Evolutionary conservation across 2,113 vertebrate genomes (phyloP), one percentile per base, ranked within the genome.

Genomic region (Caranx ignobilis): DNA sequence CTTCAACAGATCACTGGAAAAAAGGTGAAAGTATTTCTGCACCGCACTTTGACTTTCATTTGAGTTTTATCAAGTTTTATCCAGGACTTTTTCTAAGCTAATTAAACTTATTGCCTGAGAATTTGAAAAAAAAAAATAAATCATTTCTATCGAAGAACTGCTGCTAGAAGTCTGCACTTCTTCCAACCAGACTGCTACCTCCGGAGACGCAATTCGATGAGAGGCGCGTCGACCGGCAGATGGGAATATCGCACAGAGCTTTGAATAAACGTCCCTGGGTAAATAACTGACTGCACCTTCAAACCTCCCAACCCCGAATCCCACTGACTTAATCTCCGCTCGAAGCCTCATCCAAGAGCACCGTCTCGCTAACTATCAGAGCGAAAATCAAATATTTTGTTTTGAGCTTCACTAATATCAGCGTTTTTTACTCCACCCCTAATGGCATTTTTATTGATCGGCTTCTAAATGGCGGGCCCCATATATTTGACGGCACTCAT

Each of bases 401-500:
- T 94, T 98, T 96, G 96, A 95, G 96, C 95, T 96, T 95, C 96
- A 96, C 96, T 96, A 97, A 98, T 97, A 97, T 97, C 96, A 97
- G 96, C 96, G 94, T 96, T 96, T 97, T 96, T 97, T 96, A 96
- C 96, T 95, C 95, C 95, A 95, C 95, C 95, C 95, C 96, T 98
- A 98, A 99, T 97, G 96, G 96, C 95, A 95, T 97, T 98, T 97
- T 97, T 97, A 99, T 99, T 97, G 97, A 97, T 98, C 96, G 92
- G 92, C 91, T 91, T 95, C 95, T 96, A 97, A 98, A 98, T 98
- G 97, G 96, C 93, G 94, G 95, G 94, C 95, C 78, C 95, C 96
- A 96, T 97, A 97, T 98, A 99, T 97, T 97, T 97, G 96, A 97
- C 96, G 96, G 95, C 94, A 93, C 96, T 97, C 96, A 96, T 97